These are phyloP conservation scores for Schmidtea mediterranea DNA, from an alignment of 1,140 invertebrate species.

Conservation along the genomic window DNA sequence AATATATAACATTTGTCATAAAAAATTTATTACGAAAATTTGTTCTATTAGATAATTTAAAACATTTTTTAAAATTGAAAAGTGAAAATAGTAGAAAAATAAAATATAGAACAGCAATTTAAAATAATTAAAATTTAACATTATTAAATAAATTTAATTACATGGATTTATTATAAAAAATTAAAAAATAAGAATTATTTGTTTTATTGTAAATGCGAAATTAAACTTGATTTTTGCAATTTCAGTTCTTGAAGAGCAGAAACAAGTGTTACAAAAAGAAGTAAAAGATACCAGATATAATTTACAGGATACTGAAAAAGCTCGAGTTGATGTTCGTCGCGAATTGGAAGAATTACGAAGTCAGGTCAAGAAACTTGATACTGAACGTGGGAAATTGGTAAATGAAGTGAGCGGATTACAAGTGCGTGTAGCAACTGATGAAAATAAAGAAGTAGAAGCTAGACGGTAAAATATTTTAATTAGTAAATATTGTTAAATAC, in stretches of 20 bases:
- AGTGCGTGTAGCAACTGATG: conserved; percentile 40
- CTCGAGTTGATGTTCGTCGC: conserved; percentile 28
- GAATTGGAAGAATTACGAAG: conserved; percentile 25
- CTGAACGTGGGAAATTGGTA: conserved; percentile 22
- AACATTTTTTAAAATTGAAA: no score
- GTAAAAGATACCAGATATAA: conserved; percentile 39
- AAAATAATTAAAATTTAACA: no score
- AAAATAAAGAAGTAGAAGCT: conserved; percentile 46
- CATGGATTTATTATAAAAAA: no score
- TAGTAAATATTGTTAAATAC: no score
- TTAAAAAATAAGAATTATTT: no score
- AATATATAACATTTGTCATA: no score
- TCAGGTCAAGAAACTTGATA: conserved; percentile 24
- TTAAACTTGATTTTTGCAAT: neutral
- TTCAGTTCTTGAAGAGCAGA: conserved; percentile 45
- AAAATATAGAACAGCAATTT: no score
- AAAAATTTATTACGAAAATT: no score
- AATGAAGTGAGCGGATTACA: conserved; percentile 49
- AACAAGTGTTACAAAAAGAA: conserved; percentile 36
- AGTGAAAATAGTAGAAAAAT: no score
- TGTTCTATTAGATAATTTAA: no score
- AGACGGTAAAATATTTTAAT: conserved; percentile 11
- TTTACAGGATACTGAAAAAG: conserved; percentile 47
- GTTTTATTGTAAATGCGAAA: no score
- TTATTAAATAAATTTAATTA: no score